Percentiles rank a stretch among this genome's conserved stretches.
Evolutionary conservation across 2,888 invertebrate genomes (phyloP).

Genomic region (Caenorhabditis macrosperma): DNA sequence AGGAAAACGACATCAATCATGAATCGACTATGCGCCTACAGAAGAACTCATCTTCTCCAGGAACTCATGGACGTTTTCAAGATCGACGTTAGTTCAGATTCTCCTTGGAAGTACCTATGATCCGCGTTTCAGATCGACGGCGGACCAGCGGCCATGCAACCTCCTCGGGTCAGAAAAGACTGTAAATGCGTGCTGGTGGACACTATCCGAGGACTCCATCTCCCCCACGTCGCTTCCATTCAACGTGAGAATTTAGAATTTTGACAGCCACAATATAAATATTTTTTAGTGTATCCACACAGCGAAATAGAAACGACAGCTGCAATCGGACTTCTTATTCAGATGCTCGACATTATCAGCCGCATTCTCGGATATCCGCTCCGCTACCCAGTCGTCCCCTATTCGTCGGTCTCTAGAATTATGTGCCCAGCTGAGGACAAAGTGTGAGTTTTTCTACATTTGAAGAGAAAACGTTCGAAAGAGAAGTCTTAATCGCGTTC

Average conservation of each 20-base stretch:
- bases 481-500: not conserved
- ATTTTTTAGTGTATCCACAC: slow-evolving; percentile 82
- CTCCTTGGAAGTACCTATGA: not conserved
- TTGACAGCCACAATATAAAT: too few relatives aligned
- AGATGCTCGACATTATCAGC: slow-evolving; percentile 88
- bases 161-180: slow-evolving; percentile 4
- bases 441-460: slow-evolving; percentile 18
- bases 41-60: slow-evolving; percentile 41
- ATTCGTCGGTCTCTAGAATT: slow-evolving; percentile 29
- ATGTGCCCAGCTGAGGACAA: slow-evolving; percentile 40
- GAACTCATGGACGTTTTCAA: slow-evolving; percentile 55
- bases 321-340: slow-evolving; percentile 91
- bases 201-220: slow-evolving; percentile 70
- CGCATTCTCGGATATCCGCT: slow-evolving; percentile 90
- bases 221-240: slow-evolving; percentile 62
- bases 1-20: slow-evolving; percentile 8
- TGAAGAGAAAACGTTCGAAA: not conserved
- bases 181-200: slow-evolving; percentile 63
- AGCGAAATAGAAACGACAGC: slow-evolving; percentile 87
- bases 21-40: slow-evolving; percentile 20
- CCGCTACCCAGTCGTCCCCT: slow-evolving; percentile 86
- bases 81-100: slow-evolving; percentile 36
- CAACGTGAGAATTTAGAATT: too few relatives aligned
- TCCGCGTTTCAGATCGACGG: slow-evolving; percentile 50
- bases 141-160: slow-evolving; percentile 49